Conservation (phyloP, 2,797 vertebrate genomes). For the Acanthopagrus latus region DNA sequence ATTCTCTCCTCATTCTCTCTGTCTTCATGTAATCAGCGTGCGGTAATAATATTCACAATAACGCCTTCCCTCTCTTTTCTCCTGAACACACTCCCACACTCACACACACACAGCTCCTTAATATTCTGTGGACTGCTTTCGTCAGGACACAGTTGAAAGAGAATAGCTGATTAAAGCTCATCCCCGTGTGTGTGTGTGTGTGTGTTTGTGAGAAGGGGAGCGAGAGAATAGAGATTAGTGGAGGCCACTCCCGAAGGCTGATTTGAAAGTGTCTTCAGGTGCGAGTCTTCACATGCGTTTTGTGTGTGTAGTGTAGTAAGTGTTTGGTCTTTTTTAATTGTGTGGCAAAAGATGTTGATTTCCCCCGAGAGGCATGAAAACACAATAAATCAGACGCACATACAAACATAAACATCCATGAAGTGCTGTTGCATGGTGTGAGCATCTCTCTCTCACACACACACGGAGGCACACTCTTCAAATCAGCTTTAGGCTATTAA, state of each 20-base stretch:
- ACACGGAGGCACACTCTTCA: constrained; percentile 20
- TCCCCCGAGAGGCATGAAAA: constrained; percentile 68
- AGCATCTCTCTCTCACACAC: constrained; percentile 14
- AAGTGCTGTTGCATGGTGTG: constrained; percentile 17
- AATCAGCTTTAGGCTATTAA: constrained; percentile 43
- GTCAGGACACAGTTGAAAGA: constrained; percentile 85
- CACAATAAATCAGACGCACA: constrained; percentile 50
- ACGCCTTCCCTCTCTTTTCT: constrained; percentile 20
- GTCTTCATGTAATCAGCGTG: constrained; percentile 62
- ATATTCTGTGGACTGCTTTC: constrained; percentile 80
- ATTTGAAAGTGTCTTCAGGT: constrained; percentile 63
- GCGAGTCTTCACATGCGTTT: constrained; percentile 7
- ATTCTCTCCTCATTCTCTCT: constrained; percentile 34
- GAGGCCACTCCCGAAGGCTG: constrained; percentile 62
- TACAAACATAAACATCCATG: constrained; percentile 23
- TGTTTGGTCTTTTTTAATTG: constrained; percentile 45
- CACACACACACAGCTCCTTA: constrained; percentile 67
- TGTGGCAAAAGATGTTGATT: constrained; percentile 69
- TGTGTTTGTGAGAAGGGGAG: constrained; percentile 38
- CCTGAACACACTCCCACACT: constrained; percentile 23
- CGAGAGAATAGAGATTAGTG: constrained; percentile 75
- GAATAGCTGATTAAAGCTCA: constrained; percentile 84
- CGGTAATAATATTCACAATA: constrained; percentile 71
- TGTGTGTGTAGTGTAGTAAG: constrained; percentile 6
- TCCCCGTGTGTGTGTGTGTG: constrained; percentile 58